These are phyloP conservation scores for Pipa parva DNA, from an alignment of 2,113 vertebrate species.

Conservation along the genomic window DNA sequence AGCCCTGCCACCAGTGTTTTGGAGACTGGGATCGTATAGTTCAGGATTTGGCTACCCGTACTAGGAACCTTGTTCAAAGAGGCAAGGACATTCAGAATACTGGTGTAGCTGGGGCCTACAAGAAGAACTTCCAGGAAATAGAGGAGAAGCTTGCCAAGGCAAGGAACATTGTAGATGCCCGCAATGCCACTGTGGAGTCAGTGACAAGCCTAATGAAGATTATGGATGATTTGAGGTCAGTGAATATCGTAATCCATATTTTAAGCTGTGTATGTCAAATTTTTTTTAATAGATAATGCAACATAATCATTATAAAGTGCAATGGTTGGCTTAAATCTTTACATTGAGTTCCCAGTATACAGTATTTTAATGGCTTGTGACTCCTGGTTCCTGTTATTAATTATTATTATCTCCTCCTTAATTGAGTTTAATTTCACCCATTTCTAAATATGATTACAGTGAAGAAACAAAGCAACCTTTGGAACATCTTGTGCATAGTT, in stretches of 20 bases:
- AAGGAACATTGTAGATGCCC: slow-evolving; percentile 72
- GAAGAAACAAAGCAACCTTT: no score
- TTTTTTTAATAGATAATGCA: no score
- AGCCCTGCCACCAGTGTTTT: slow-evolving; percentile 90
- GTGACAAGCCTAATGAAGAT: slow-evolving; percentile 69
- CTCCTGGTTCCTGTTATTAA: no score
- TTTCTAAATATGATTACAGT: no score
- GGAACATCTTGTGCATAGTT: no score
- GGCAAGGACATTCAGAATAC: slow-evolving; percentile 78
- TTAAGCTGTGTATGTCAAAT: no score
- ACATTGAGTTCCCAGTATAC: no score
- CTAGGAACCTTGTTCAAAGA: slow-evolving; percentile 66
- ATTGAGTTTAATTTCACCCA: no score
- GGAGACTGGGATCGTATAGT: slow-evolving; percentile 97
- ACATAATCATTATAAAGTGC: no score
- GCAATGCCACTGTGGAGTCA: slow-evolving; percentile 70
- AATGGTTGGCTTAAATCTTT: no score
- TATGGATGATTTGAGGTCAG: slow-evolving; percentile 83
- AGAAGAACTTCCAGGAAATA: slow-evolving; percentile 72
- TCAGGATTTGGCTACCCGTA: slow-evolving; percentile 80
- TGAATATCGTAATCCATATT: background rate
- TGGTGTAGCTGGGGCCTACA: slow-evolving; percentile 74
- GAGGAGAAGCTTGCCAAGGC: slow-evolving; percentile 77
- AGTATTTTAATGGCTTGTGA: no score
- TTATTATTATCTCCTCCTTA: no score